Evolutionary conservation across 2,113 vertebrate species (phyloP).

Genomic region (Chrysemys picta): DNA sequence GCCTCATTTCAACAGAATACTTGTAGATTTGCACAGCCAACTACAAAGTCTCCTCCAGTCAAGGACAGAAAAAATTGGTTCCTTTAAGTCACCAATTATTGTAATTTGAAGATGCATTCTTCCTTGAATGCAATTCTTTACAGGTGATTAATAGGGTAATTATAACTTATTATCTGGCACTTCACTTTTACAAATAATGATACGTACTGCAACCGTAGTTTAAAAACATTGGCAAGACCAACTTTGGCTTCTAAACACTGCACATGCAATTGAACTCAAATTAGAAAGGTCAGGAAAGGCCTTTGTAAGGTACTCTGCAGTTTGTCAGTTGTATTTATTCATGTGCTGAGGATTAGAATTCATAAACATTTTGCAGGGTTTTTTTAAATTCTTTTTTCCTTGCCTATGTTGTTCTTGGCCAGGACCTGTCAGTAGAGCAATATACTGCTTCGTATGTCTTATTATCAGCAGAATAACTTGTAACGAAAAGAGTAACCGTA

Average conservation of each 20-base stretch:
- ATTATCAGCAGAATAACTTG: slow-evolving; percentile 72
- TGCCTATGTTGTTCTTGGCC: slow-evolving; percentile 83
- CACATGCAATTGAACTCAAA: slow-evolving; percentile 82
- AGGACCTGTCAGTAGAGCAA: slow-evolving; percentile 67
- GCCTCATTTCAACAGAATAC: slow-evolving; percentile 19
- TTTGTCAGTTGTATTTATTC: slow-evolving; percentile 89
- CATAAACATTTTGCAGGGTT: slow-evolving; percentile 82
- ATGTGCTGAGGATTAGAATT: slow-evolving; percentile 87
- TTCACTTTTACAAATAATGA: slow-evolving; percentile 74
- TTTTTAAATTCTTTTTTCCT: slow-evolving; percentile 77
- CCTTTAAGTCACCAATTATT: slow-evolving; percentile 62
- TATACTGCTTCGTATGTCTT: slow-evolving; percentile 59
- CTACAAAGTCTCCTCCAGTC: background rate
- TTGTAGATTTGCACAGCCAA: background rate
- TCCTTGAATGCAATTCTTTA: slow-evolving; percentile 58
- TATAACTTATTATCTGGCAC: slow-evolving; percentile 79
- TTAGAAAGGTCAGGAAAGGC: slow-evolving; percentile 82
- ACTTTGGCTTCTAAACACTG: slow-evolving; percentile 67
- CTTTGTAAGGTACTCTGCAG: slow-evolving; percentile 79
- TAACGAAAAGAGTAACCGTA: slow-evolving; percentile 33
- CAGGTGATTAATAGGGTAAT: slow-evolving; percentile 83
- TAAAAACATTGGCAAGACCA: slow-evolving; percentile 65
- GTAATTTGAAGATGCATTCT: slow-evolving; percentile 72
- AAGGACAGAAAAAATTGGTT: background rate
- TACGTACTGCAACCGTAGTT: slow-evolving; percentile 44